These are phyloP conservation scores for Acanthochromis polyacanthus DNA, from an alignment of 2,113 vertebrate species.

Conservation along the genomic window DNA sequence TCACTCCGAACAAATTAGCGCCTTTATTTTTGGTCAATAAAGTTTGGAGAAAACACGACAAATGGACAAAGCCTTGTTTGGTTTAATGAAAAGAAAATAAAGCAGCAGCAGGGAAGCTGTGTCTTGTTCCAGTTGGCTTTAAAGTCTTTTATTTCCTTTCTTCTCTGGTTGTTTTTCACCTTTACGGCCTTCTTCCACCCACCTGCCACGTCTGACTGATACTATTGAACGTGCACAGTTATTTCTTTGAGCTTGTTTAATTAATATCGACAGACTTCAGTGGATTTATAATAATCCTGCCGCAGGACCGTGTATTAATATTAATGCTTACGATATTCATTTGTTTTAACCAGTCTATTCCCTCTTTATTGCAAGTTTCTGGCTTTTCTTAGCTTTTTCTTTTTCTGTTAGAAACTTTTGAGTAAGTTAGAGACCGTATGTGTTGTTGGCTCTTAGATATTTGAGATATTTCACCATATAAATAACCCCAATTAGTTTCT, in stretches of 20 bases:
- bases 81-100: constrained; percentile 1
- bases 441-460: too few relatives aligned
- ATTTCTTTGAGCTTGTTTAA: constrained; percentile 3
- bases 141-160: background rate
- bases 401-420: too few relatives aligned
- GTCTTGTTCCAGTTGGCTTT: background rate
- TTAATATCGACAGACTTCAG: background rate
- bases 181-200: background rate
- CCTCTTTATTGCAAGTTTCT: too few relatives aligned
- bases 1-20: constrained; percentile 15
- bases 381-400: too few relatives aligned
- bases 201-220: background rate
- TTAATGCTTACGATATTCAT: background rate
- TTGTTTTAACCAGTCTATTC: background rate
- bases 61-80: background rate
- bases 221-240: constrained; percentile 10
- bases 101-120: background rate
- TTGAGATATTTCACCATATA: background rate
- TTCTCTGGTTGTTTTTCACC: background rate
- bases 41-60: constrained; percentile 15
- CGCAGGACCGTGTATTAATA: background rate
- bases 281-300: background rate
- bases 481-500: background rate
- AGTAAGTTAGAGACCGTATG: too few relatives aligned
- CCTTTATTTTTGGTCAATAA: constrained; percentile 8